Conservation (phyloP, 2,888 invertebrate species). For the Acanthopleura granulata region DNA sequence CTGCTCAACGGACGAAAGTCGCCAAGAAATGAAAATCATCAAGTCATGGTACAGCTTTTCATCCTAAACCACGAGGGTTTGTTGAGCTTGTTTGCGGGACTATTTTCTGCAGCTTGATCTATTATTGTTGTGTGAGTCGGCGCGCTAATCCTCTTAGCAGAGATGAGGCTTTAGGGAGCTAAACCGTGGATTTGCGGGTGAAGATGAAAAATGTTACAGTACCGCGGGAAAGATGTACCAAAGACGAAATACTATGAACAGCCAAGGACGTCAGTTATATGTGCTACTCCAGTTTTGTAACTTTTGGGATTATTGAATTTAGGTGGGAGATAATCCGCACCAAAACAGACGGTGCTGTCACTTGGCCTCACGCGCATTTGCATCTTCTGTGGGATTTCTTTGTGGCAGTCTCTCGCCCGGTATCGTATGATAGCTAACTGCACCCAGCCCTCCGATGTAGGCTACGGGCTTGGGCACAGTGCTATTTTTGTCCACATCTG, state of each 20-base stretch:
- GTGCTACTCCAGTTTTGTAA: background rate
- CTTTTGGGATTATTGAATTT: constrained; percentile 14
- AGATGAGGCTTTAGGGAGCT: constrained; percentile 30
- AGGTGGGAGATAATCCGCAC: background rate
- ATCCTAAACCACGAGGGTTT: too few species aligned
- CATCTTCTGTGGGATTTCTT: background rate
- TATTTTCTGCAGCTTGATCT: background rate
- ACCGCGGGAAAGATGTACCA: background rate
- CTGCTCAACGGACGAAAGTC: too few species aligned
- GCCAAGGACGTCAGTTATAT: too few species aligned
- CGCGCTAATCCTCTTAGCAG: constrained; percentile 60
- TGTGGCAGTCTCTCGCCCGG: background rate
- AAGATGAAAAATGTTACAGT: background rate
- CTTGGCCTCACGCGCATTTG: background rate
- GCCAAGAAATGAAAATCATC: too few species aligned
- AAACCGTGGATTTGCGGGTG: background rate
- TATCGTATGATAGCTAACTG: too few species aligned
- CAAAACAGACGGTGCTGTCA: constrained; percentile 15
- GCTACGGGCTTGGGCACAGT: background rate
- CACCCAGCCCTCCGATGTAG: background rate
- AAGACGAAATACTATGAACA: too few species aligned
- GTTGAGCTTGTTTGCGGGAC: background rate
- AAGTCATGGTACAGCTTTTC: too few species aligned
- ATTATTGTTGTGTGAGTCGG: constrained; percentile 25
- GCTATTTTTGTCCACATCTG: constrained; percentile 16